These are phyloP conservation scores for Orestias chungarensis DNA, from an alignment of 2,797 vertebrate species.

Conservation along the genomic window DNA sequence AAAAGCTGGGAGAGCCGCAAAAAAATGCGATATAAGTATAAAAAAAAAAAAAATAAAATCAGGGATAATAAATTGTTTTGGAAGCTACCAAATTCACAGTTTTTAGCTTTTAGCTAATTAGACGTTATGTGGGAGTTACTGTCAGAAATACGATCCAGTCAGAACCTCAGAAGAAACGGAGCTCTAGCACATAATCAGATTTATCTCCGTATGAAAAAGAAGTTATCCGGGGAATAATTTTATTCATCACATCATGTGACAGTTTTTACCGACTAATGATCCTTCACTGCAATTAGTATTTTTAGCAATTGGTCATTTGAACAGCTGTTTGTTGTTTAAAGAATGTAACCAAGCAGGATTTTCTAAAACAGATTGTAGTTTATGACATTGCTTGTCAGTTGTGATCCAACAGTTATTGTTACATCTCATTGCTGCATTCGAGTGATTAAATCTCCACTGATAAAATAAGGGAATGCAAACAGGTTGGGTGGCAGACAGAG, in stretches of 20 bases:
- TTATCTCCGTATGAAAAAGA: background rate
- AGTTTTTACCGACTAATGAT: background rate
- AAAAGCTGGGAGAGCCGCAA: background rate
- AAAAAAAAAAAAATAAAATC: background rate
- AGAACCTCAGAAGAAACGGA: background rate
- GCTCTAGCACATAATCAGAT: background rate
- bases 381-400: background rate
- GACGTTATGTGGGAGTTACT: background rate
- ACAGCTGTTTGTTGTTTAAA: background rate
- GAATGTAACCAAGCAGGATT: background rate
- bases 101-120: conserved; percentile 1
- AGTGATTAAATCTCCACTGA: conserved; percentile 29
- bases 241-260: too few species aligned
- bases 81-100: background rate
- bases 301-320: background rate
- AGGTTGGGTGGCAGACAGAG: background rate
- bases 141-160: background rate
- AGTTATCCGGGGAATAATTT: background rate
- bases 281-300: background rate
- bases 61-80: background rate
- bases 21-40: background rate
- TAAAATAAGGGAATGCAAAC: background rate
- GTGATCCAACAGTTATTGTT: background rate
- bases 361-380: background rate
- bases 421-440: conserved; percentile 1